Conservation (phyloP, 1,140 invertebrate species). For the Neodiprion lecontei region DNA sequence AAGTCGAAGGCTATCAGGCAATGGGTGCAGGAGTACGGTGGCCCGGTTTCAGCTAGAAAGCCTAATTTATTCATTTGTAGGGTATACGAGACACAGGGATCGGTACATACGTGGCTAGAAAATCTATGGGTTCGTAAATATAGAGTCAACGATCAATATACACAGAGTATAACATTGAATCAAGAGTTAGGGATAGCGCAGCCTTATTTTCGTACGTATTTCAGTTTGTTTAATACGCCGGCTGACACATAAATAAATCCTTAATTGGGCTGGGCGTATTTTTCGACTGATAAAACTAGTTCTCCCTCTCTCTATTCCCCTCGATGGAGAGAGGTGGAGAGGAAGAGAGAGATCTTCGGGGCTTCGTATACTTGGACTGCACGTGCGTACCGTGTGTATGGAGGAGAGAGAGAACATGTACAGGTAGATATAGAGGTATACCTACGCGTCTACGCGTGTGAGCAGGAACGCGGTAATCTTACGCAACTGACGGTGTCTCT, state of each 20-base stretch:
- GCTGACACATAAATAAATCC: conserved; percentile 42
- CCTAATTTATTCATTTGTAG: too few relatives aligned
- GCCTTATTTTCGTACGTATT: conserved; percentile 31
- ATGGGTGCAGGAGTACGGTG: too few relatives aligned
- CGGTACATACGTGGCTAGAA: too few relatives aligned
- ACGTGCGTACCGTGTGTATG: too few relatives aligned
- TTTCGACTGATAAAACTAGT: conserved; percentile 15
- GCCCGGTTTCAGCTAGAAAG: too few relatives aligned
- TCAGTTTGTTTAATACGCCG: conserved; percentile 43
- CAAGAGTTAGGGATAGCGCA: not conserved
- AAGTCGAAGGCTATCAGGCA: too few relatives aligned
- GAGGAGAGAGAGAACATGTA: too few relatives aligned
- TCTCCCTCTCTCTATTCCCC: not conserved
- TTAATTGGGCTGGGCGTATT: conserved; percentile 44
- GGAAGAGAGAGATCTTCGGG: not conserved
- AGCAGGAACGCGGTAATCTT: not conserved
- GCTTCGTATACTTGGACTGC: not conserved
- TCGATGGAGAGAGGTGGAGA: not conserved
- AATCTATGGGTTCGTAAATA: too few relatives aligned
- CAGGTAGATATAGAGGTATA: not conserved
- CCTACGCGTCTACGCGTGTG: not conserved
- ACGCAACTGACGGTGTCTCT: conserved; percentile 4
- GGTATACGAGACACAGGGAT: too few relatives aligned
- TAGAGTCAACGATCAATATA: not conserved
- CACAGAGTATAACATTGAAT: not conserved